Evolutionary conservation across 1,140 invertebrate genomes (phyloP).

Genomic region (Popillia japonica): DNA sequence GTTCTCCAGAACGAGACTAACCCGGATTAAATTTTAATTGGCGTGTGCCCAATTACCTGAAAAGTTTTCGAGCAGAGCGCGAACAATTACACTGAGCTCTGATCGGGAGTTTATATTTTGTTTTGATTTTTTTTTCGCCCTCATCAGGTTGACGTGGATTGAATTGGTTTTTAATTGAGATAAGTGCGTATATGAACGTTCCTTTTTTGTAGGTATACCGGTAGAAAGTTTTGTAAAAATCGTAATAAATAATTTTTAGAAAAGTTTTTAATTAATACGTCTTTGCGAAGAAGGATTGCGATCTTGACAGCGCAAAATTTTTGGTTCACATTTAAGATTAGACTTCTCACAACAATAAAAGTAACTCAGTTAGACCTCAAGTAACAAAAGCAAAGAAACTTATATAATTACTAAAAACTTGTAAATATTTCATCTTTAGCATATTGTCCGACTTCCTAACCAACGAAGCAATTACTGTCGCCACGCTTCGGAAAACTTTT

Average conservation of each 20-base stretch:
- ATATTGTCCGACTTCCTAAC: background rate
- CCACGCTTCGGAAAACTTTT: background rate
- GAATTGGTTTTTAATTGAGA: constrained; percentile 2
- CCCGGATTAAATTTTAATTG: constrained; percentile 20
- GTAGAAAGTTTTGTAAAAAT: too few species aligned
- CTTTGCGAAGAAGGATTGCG: too few species aligned
- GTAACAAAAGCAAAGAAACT: too few species aligned
- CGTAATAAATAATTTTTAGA: too few species aligned
- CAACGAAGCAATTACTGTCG: background rate
- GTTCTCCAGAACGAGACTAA: background rate
- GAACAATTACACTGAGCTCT: constrained; percentile 9
- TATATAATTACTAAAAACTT: too few species aligned
- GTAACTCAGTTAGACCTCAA: too few species aligned
- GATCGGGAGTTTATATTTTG: background rate
- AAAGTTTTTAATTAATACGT: too few species aligned
- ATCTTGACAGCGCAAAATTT: too few species aligned
- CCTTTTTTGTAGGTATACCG: too few species aligned
- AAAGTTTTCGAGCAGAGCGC: constrained; percentile 18
- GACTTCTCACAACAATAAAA: too few species aligned
- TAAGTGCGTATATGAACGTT: background rate
- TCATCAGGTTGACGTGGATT: background rate
- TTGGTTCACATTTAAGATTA: too few species aligned
- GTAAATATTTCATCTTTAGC: too few species aligned
- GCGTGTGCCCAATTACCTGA: constrained; percentile 28
- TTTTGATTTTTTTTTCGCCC: background rate